Conservation (phyloP, 1,140 invertebrate species). For the Gryon sp. region DNA sequence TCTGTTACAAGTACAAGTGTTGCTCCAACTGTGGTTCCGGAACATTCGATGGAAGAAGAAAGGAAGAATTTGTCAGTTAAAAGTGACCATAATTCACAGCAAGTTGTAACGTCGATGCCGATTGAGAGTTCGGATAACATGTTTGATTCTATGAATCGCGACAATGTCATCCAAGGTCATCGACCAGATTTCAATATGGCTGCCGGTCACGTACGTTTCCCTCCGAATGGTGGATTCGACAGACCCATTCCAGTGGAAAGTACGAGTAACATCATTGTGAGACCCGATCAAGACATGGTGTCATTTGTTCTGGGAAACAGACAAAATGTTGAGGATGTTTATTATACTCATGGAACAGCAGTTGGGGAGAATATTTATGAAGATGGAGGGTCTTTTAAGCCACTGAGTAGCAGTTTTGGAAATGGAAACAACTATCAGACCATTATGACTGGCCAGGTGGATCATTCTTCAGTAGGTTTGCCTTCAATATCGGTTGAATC, state of each 20-base stretch:
- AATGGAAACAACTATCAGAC: conserved; percentile 34
- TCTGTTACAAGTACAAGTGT: conserved; percentile 14
- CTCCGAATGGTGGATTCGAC: conserved; percentile 40
- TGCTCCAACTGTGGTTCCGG: not conserved
- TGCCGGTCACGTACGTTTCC: conserved; percentile 49
- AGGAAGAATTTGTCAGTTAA: conserved; percentile 15
- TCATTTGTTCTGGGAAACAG: conserved; percentile 83
- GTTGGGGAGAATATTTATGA: conserved; percentile 78
- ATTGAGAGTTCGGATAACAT: conserved; percentile 55
- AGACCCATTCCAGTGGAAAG: conserved; percentile 75
- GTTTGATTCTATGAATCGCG: conserved; percentile 37
- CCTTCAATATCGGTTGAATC: conserved; percentile 65
- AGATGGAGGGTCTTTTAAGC: conserved; percentile 70
- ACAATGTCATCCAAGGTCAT: conserved; percentile 60
- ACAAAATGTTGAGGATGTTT: conserved; percentile 80
- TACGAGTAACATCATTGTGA: conserved; percentile 83
- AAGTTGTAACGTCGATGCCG: conserved; percentile 67
- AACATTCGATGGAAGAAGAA: conserved; percentile 6
- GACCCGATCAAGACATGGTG: conserved; percentile 83
- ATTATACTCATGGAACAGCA: conserved; percentile 76
- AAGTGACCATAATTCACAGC: conserved; percentile 19
- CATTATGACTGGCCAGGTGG: conserved; percentile 17
- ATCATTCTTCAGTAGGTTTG: conserved; percentile 47
- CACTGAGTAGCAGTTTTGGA: conserved; percentile 49
- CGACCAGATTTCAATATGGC: conserved; percentile 29